phyloP scores from a whole-genome alignment of 2,888 invertebrate genomes.

The Polyploca ridens region DNA sequence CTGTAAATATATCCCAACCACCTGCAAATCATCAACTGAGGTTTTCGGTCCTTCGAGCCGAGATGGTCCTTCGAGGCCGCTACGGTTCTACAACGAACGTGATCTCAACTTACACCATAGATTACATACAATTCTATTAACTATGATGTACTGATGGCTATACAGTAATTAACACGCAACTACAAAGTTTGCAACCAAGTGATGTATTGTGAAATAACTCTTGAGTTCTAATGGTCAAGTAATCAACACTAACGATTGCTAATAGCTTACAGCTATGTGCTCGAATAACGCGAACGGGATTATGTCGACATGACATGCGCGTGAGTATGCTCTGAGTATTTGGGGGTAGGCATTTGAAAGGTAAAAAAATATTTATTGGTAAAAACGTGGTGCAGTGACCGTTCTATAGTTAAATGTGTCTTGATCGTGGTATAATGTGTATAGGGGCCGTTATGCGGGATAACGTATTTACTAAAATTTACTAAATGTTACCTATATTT shows the following conservation, averaged over 20 bases:
- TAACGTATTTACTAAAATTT: slow-evolving; percentile 31
- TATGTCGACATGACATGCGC: slow-evolving; percentile 23
- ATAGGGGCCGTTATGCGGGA: slow-evolving; percentile 34
- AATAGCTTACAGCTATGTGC: slow-evolving; percentile 20
- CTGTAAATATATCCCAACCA: too few relatives aligned
- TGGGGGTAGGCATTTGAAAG: background rate
- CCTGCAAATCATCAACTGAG: too few relatives aligned
- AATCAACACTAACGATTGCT: slow-evolving; percentile 25
- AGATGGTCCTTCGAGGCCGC: background rate
- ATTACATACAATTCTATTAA: slow-evolving; percentile 14
- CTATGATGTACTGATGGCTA: slow-evolving; percentile 26
- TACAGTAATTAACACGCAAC: slow-evolving; percentile 30
- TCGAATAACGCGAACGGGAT: slow-evolving; percentile 19
- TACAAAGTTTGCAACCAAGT: slow-evolving; percentile 24
- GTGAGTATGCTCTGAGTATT: slow-evolving; percentile 13
- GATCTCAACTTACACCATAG: background rate
- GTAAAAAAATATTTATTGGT: too few relatives aligned
- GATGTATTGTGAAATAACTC: slow-evolving; percentile 27
- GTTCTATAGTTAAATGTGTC: background rate
- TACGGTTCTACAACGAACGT: background rate
- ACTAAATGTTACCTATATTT: slow-evolving; percentile 2
- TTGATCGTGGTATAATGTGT: slow-evolving; percentile 6
- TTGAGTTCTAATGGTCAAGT: slow-evolving; percentile 18
- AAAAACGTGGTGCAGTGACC: background rate
- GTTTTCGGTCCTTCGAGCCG: too few relatives aligned